Percentiles rank a stretch among this genome's conserved stretches.
Conservation (phyloP, 2,888 invertebrate genomes). For the Lapara coniferarum region DNA sequence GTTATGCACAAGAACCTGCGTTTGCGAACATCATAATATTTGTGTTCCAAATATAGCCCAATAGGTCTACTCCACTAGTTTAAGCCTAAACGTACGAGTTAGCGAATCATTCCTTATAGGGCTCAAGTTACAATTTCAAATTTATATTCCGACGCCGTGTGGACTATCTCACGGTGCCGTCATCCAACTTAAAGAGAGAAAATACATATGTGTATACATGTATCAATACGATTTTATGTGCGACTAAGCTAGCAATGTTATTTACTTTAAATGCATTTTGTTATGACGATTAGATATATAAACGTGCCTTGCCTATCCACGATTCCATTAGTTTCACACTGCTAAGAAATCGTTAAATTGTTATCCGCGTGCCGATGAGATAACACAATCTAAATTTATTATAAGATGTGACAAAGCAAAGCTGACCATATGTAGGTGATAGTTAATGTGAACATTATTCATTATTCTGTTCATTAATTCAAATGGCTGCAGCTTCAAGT, state of each 20-base stretch:
- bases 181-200: slow-evolving; percentile 4
- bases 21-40: neutral
- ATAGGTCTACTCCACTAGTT: neutral
- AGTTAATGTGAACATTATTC: slow-evolving; percentile 37
- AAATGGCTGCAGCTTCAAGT: slow-evolving; percentile 49
- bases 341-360: neutral
- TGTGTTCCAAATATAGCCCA: neutral
- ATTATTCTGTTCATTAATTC: slow-evolving; percentile 53
- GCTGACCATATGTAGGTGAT: slow-evolving; percentile 32
- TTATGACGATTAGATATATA: slow-evolving; percentile 7
- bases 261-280: neutral
- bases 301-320: neutral
- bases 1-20: neutral
- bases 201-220: too few relatives aligned
- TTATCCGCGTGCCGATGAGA: slow-evolving; percentile 19
- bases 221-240: slow-evolving; percentile 2
- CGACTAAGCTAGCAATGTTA: neutral
- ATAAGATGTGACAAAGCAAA: slow-evolving; percentile 24
- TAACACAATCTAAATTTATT: slow-evolving; percentile 14
- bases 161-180: slow-evolving; percentile 6
- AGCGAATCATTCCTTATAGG: slow-evolving; percentile 5
- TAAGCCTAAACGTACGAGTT: neutral
- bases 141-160: slow-evolving; percentile 13
- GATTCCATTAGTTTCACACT: neutral
- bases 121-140: slow-evolving; percentile 1